phyloP scores from a whole-genome alignment of 2,888 invertebrate genomes.

The Brachyopa scutellaris region DNA sequence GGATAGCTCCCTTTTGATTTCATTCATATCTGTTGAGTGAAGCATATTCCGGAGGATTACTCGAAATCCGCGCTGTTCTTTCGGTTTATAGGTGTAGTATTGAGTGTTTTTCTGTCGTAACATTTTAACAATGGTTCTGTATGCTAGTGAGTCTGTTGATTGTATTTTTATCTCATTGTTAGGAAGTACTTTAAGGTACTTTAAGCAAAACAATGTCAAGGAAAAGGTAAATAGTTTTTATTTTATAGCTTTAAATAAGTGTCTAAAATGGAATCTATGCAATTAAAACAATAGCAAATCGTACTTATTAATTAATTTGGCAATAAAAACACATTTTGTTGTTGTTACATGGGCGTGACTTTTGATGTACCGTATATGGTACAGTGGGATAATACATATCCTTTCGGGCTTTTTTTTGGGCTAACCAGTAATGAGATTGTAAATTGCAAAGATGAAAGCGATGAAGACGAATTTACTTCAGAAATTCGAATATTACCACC shows the following conservation, averaged over 20 bases:
- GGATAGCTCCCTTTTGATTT: no score
- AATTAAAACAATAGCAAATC: conserved; percentile 2
- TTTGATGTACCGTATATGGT: neutral
- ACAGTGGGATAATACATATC: conserved; percentile 9
- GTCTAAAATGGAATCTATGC: neutral
- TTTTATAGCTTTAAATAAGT: neutral
- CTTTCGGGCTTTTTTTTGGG: neutral
- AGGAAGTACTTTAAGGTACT: no score
- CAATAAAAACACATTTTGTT: neutral
- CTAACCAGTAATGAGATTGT: neutral
- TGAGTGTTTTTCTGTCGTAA: no score
- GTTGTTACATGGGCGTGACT: neutral
- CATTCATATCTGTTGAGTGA: no score
- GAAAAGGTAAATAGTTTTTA: neutral
- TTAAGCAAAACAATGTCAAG: conserved; percentile 1
- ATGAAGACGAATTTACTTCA: conserved; percentile 5
- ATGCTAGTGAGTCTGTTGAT: no score
- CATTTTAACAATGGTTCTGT: no score
- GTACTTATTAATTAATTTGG: neutral
- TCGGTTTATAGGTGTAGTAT: no score
- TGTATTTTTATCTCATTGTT: no score
- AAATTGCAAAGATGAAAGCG: neutral
- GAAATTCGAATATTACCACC: conserved; percentile 15
- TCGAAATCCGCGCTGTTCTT: no score
- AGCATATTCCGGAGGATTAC: no score